These are phyloP conservation scores for Solenopsis invicta DNA, from an alignment of 1,140 invertebrate species.

Conservation along the genomic window DNA sequence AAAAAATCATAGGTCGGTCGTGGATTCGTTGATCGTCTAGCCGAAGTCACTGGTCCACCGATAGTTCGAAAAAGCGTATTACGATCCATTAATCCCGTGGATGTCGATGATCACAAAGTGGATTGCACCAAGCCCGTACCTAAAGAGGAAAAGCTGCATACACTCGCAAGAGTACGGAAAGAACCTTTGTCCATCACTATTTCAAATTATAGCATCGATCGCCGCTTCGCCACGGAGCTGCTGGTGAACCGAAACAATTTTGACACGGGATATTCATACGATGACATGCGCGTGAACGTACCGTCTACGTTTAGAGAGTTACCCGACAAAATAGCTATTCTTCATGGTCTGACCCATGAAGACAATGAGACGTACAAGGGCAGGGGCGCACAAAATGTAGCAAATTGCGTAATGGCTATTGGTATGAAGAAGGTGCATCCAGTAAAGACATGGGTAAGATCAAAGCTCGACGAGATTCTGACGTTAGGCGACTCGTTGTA, in stretches of 20 bases:
- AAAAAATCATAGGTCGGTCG: constrained; percentile 30
- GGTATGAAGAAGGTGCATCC: constrained; percentile 78
- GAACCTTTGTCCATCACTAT: constrained; percentile 79
- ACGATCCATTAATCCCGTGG: constrained; percentile 64
- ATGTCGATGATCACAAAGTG: constrained; percentile 71
- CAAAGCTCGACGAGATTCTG: constrained; percentile 81
- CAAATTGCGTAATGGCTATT: constrained; percentile 80
- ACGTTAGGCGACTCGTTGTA: constrained; percentile 77
- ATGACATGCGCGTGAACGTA: constrained; percentile 80
- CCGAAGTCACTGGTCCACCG: constrained; percentile 7
- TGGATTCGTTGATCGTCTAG: constrained; percentile 38
- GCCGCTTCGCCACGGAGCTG: constrained; percentile 72
- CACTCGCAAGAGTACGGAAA: constrained; percentile 64
- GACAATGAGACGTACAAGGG: constrained; percentile 78
- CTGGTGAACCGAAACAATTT: constrained; percentile 74
- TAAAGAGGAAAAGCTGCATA: constrained; percentile 54
- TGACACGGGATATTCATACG: constrained; percentile 79
- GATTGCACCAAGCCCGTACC: constrained; percentile 73
- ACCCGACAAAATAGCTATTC: constrained; percentile 68
- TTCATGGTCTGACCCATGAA: constrained; percentile 82
- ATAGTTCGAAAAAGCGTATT: constrained; percentile 66
- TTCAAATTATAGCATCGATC: constrained; percentile 79
- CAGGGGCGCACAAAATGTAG: constrained; percentile 80
- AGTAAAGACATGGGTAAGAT: constrained; percentile 79
- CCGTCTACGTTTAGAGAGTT: constrained; percentile 79